These are phyloP conservation scores for Sminthurinus aureus DNA, from an alignment of 2,888 invertebrate genomes.

Conservation along the genomic window DNA sequence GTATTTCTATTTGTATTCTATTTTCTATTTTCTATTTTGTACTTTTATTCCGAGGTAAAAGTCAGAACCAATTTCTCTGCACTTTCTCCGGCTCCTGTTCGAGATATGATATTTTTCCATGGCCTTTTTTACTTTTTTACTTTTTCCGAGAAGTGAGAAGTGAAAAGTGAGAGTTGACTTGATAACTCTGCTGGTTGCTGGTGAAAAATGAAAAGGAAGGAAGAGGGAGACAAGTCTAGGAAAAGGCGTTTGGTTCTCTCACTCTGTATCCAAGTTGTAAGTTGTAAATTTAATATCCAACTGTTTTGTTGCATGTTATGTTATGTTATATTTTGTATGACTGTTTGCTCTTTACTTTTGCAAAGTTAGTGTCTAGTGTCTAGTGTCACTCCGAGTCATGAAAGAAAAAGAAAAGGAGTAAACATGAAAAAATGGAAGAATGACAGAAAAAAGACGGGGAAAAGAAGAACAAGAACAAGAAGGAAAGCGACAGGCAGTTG, in stretches of 20 bases:
- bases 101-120: neutral
- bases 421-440: too few species aligned
- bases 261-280: too few species aligned
- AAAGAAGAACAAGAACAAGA: neutral
- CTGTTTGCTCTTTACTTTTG: neutral
- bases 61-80: neutral
- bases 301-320: too few species aligned
- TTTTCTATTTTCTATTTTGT: neutral
- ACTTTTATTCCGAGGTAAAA: neutral
- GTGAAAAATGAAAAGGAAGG: neutral
- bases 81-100: too few species aligned
- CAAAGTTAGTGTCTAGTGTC: too few species aligned
- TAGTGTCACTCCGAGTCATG: neutral
- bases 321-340: too few species aligned
- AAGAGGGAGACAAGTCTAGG: neutral
- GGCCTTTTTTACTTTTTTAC: neutral
- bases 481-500: neutral
- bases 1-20: conserved; percentile 7
- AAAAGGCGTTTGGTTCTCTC: too few species aligned
- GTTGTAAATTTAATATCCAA: too few species aligned
- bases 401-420: too few species aligned
- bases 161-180: neutral
- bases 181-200: neutral
- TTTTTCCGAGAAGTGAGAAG: neutral
- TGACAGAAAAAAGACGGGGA: too few species aligned